Percentiles rank a stretch among this genome's conserved stretches.
Conservation (phyloP, 2,797 vertebrate species). For the Clarias pachynema region DNA sequence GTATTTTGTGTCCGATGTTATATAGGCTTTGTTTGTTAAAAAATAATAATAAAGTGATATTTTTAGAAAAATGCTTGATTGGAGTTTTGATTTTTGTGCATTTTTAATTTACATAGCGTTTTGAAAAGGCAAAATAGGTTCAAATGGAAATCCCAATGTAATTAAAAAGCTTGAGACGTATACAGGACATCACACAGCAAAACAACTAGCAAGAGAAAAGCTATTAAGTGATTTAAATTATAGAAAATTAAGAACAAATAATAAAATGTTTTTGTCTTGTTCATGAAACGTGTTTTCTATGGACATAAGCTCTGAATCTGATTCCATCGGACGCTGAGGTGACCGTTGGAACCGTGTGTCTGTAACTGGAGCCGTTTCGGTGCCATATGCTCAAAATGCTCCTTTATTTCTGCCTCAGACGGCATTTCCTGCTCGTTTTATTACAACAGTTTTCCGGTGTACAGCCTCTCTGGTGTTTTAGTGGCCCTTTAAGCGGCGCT, state of each 20-base stretch:
- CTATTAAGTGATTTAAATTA: neutral
- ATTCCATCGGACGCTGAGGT: neutral
- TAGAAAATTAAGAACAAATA: neutral
- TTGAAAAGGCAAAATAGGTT: neutral
- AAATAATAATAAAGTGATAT: slow-evolving; percentile 41
- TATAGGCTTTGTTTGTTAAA: slow-evolving; percentile 5
- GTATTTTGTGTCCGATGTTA: neutral
- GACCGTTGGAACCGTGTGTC: slow-evolving; percentile 14
- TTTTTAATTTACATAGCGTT: neutral
- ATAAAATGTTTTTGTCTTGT: neutral
- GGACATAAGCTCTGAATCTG: neutral
- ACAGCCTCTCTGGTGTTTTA: slow-evolving; percentile 41
- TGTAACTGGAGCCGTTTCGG: slow-evolving; percentile 13
- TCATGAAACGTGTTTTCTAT: neutral
- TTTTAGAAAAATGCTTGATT: slow-evolving; percentile 12
- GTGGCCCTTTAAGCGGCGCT: neutral
- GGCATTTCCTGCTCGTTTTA: slow-evolving; percentile 21
- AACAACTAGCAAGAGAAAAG: neutral
- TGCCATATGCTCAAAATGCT: slow-evolving; percentile 53
- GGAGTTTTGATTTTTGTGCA: neutral
- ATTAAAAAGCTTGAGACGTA: neutral
- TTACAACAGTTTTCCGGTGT: slow-evolving; percentile 58
- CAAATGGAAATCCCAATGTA: too few species aligned
- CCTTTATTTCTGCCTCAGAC: neutral
- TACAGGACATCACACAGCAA: neutral